Evolutionary conservation across 2,888 invertebrate species (phyloP), one percentile per base, ranked within the genome.

Genomic region (Napeogenes inachia): DNA sequence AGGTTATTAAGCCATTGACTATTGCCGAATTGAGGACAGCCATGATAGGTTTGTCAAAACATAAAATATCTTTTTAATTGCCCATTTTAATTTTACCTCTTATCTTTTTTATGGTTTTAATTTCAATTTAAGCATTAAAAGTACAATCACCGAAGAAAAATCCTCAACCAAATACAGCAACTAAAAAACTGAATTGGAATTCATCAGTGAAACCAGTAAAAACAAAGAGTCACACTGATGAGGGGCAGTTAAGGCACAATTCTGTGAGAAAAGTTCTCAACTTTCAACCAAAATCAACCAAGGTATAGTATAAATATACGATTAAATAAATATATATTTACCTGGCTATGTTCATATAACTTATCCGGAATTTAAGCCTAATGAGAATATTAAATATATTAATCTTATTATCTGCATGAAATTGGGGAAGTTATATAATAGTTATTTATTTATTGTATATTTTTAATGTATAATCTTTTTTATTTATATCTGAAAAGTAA

Each of bases 261-360:
- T 70, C 82, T 59, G 87, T 84, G 2, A 77, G 85, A 68, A 89
- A 90, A 81, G 79, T 82, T n/a, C 77, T 89, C 0, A 80, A 85
- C 62, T 87, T 87, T 70, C 84, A 84, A 66, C 71, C 79, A 10
- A 79, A 77, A 67, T 70, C 21, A 21, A 21, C 78, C 5, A 79
- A 77, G 68, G 83, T 82, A 63, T 74, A 47, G 45, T 46, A 65
- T 66, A 63, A 55, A 60, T 45, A 21, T 45, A 12, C 12, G n/a
- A 46, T 55, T 45, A 38, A 35, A 56, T 13, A 4, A 21, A 47
- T 12, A 13, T 13, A 46, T 13, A 46, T n/a, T 33, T 54, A 21
- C 21, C 21, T 21, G 21, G 21, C 21, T 21, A 21, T 21, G 21
- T 21, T 21, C 21, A 21, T 21, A 21, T 21, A 21, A 21, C 21